phyloP scores from a whole-genome alignment of 2,113 vertebrate species.

The Lampris incognitus region DNA sequence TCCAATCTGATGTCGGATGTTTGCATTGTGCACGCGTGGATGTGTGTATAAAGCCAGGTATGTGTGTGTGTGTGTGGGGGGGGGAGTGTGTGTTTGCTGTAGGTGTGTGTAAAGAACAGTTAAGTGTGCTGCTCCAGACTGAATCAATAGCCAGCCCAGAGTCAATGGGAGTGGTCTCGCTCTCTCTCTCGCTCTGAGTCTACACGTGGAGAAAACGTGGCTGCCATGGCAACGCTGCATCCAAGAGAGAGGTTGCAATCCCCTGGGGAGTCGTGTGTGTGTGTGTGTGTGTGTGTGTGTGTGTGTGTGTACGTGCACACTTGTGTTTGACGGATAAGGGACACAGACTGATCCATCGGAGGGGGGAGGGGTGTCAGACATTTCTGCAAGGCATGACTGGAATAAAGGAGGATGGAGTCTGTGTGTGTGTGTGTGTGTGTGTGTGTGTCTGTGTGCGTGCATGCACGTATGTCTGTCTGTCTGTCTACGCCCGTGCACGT shows the following conservation, averaged over 20 bases:
- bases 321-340: conserved; percentile 57
- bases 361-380: conserved; percentile 70
- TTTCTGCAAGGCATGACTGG: conserved; percentile 80
- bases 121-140: conserved; percentile 55
- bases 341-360: conserved; percentile 70
- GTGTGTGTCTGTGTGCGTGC: not conserved
- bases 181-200: conserved; percentile 56
- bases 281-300: conserved; percentile 17
- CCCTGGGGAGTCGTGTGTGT: conserved; percentile 46
- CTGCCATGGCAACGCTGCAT: conserved; percentile 81
- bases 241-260: conserved; percentile 70
- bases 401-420: conserved; percentile 69
- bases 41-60: not conserved
- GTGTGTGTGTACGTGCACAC: conserved; percentile 51
- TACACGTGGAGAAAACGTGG: conserved; percentile 77
- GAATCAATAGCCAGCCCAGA: conserved; percentile 60
- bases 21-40: conserved; percentile 24
- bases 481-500: conserved; percentile 19
- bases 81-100: conserved; percentile 34
- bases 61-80: conserved; percentile 15
- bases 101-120: not conserved
- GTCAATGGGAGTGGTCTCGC: conserved; percentile 70
- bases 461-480: not conserved
- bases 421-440: conserved; percentile 30
- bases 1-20: conserved; percentile 31